Base-by-base conservation (phyloP, 23 tunicate species). In the Styela clava region DNA sequence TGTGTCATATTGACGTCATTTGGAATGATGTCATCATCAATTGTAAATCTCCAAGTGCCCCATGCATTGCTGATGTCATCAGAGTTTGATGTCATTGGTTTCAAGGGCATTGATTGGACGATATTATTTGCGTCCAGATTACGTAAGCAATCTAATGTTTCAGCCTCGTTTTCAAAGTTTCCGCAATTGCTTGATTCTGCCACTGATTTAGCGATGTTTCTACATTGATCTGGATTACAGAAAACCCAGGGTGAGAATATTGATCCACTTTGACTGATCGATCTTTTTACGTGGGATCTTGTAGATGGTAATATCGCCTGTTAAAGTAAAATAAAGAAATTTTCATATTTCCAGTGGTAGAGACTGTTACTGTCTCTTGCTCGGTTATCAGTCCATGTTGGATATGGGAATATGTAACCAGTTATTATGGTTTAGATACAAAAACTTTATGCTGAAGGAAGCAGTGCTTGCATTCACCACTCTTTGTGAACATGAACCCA, bases 21-120 rank as follows among this genome's bases (percentile, higher is more conserved):
- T 21, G 34, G 77, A 3, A 71, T 71, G 35, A 71, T 71, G 35
- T 30, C 77, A 32, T 34, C 77, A 30, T 71, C 77, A 27, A 27
- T 71, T 5, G 35, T 30, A 71, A 71, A 71, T 34, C 77, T 33
- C 77, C 77, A 71, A 21, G 77, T 71, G 27, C 77, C 77, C 77
- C 77, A 71, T 35, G 77, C 77, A 32, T 71, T 71, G 77, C 77
- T 71, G 35, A 71, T 29, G 7, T 71, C 77, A 71, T 32, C 77
- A 30, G 20, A 19, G 16, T 71, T 71, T 32, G 77, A 34, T 5
- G 35, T 34, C 24, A 29, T 16, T 28, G 77, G 77, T 3, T 71
- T 26, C 35, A 71, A 18, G 7, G 77, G 77, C 7, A 34, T 71
- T 2, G 77, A 31, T 30, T 3, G 12, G 7, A 71, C 16, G 5